A percentile compares a stretch with the other conserved stretches of the same genome.
Evolutionary conservation across 2,113 vertebrate species (phyloP).

Genomic region (Scortum barcoo): DNA sequence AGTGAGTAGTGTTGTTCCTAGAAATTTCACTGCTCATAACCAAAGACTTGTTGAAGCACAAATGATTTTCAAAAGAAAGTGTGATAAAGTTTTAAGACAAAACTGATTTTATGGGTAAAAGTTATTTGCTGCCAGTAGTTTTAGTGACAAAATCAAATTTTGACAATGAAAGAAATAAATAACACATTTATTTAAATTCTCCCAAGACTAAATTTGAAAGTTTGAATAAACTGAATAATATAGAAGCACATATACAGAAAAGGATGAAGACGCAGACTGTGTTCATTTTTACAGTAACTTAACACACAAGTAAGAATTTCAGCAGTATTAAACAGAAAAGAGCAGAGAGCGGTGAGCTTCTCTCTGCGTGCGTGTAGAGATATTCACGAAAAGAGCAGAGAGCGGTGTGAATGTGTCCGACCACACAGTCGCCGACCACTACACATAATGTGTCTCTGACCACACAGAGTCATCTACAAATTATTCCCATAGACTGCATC

Average conservation of each 20-base stretch:
- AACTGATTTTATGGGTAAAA: conserved; percentile 24
- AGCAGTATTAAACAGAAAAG: conserved; percentile 31
- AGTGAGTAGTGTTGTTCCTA: conserved; percentile 31
- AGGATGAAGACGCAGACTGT: neutral
- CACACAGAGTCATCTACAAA: conserved; percentile 48
- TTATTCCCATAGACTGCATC: conserved; percentile 55
- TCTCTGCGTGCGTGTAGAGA: conserved; percentile 15
- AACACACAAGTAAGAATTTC: conserved; percentile 25
- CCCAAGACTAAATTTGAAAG: conserved; percentile 11
- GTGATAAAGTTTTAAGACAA: conserved; percentile 22
- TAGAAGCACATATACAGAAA: neutral
- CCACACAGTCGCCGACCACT: conserved; percentile 13
- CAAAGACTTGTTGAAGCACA: conserved; percentile 25
- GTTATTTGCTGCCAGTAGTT: neutral
- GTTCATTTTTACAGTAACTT: conserved; percentile 25
- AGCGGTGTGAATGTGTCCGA: too few relatives aligned
- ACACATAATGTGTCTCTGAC: conserved; percentile 36
- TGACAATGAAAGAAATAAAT: neutral
- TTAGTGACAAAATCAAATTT: conserved; percentile 21
- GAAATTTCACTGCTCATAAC: conserved; percentile 12
- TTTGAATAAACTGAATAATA: conserved; percentile 28
- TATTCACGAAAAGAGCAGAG: too few relatives aligned
- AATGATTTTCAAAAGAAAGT: conserved; percentile 7
- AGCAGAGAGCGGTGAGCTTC: conserved; percentile 6
- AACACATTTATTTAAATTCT: conserved; percentile 20